Percentiles rank a stretch among this genome's conserved stretches.
Evolutionary conservation across 2,888 invertebrate species (phyloP).

Genomic region (Brachypalpus laphriformis): DNA sequence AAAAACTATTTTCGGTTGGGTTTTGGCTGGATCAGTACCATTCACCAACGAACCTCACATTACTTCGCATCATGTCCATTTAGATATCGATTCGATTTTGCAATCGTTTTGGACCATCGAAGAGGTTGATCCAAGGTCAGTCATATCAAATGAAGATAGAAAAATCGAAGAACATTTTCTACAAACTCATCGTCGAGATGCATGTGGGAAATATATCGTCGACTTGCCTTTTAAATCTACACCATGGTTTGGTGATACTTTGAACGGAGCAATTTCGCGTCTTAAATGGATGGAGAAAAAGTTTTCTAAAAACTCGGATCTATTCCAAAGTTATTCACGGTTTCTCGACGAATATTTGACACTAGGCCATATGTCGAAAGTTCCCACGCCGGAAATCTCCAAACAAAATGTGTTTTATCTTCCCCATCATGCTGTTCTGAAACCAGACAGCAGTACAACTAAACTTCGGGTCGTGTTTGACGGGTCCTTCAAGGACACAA

Average conservation of each 20-base stretch:
- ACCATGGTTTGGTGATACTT: no score
- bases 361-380: constrained; percentile 51
- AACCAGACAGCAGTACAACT: constrained; percentile 38
- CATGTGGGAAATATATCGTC: no score
- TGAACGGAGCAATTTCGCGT: no score
- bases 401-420: constrained; percentile 57
- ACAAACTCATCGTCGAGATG: neutral
- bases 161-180: constrained; percentile 53
- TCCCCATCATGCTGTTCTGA: constrained; percentile 69
- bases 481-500: constrained; percentile 21
- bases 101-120: constrained; percentile 7
- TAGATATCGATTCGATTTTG: constrained; percentile 2
- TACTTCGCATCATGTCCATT: neutral
- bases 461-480: constrained; percentile 23
- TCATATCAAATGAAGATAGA: constrained; percentile 19
- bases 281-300: constrained; percentile 10
- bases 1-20: neutral
- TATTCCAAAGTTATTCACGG: neutral
- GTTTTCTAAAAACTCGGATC: constrained; percentile 20
- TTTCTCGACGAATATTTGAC: constrained; percentile 67
- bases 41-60: no score
- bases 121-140: neutral
- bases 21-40: neutral
- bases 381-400: constrained; percentile 33
- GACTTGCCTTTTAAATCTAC: no score